Evolutionary conservation across 2,888 invertebrate species (phyloP), one percentile per base, ranked within the genome.

Genomic region (Xylophagus ater): DNA sequence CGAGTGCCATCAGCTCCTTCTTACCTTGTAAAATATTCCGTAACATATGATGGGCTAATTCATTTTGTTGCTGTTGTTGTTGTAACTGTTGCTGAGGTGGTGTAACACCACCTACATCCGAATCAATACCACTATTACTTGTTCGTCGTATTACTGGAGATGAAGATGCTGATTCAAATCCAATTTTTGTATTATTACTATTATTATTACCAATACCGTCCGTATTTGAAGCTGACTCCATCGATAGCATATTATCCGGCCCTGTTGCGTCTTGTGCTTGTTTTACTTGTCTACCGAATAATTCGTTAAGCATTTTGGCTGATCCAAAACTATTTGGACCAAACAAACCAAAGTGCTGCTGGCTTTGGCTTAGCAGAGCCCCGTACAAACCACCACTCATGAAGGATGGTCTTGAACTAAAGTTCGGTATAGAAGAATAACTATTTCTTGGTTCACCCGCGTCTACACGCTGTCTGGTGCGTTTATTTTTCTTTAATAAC

Each of bases 381-480:
- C 84, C 80, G 81, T 86, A 87, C 59, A 87, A 73, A 73, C 84
- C 80, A 67, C 81, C 79, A 65, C 82, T 80, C 73, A 86, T 81
- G 73, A 78, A 84, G 68, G 78, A 79, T 73, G 79, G 78, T 65
- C 78, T 74, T 68, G 78, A 78, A 72, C 77, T 78, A 62, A 78
- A 78, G 69, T 77, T 78, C 63, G 78, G 78, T 58, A 80, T 78
- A 59, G 78, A 78, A 58, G 81, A 85, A 74, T 89, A 89, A 69
- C 85, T 84, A 76, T 88, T 89, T 71, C 88, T 81, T 70, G 85
- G 84, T 74, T 90, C 88, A 61, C 89, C 88, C 74, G 88, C 89
- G 84, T 89, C 88, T 74, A 88, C 89, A 72, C 88, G 83, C 78
- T 89, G 88, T 78, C 89, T 80, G 73, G 84, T 85, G 71, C 88